These are phyloP conservation scores for Cryptoblepharus egeriae DNA, from an alignment of 2,797 vertebrate genomes.

Conservation along the genomic window DNA sequence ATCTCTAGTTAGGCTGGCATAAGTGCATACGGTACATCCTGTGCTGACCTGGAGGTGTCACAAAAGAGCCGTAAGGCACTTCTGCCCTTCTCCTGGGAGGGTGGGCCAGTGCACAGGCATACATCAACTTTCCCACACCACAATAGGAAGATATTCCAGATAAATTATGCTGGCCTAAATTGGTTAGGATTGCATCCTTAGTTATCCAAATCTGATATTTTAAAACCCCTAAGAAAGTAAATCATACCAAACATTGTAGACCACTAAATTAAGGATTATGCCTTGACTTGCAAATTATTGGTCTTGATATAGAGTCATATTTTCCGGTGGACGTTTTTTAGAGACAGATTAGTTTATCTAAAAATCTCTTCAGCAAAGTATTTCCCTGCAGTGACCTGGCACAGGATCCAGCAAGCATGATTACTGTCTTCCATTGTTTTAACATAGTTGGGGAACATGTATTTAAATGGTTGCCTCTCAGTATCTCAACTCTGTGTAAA, in stretches of 20 bases:
- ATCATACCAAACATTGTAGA: constrained; percentile 24
- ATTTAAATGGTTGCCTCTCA: neutral
- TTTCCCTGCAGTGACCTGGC: constrained; percentile 34
- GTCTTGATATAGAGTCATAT: constrained; percentile 69
- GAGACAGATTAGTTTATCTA: constrained; percentile 64
- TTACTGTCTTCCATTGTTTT: constrained; percentile 48
- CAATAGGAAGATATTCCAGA: no score
- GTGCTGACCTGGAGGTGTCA: no score
- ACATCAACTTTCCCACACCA: no score
- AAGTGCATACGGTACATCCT: no score
- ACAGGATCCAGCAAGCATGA: constrained; percentile 62
- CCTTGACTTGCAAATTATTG: constrained; percentile 55
- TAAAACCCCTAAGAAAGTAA: constrained; percentile 41
- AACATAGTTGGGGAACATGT: neutral
- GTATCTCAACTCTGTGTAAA: neutral
- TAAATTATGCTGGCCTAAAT: no score
- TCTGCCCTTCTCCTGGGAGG: no score
- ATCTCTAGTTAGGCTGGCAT: no score
- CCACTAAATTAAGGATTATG: constrained; percentile 51
- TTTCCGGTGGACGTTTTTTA: constrained; percentile 69
- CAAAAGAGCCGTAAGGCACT: no score
- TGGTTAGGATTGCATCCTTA: no score
- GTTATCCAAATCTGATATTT: constrained; percentile 13
- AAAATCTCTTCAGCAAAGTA: constrained; percentile 61
- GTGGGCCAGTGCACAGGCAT: no score